A percentile compares a stretch with the other conserved stretches of the same genome.
phyloP scores from a whole-genome alignment of 2,888 invertebrate species.

The Apeira syringaria region DNA sequence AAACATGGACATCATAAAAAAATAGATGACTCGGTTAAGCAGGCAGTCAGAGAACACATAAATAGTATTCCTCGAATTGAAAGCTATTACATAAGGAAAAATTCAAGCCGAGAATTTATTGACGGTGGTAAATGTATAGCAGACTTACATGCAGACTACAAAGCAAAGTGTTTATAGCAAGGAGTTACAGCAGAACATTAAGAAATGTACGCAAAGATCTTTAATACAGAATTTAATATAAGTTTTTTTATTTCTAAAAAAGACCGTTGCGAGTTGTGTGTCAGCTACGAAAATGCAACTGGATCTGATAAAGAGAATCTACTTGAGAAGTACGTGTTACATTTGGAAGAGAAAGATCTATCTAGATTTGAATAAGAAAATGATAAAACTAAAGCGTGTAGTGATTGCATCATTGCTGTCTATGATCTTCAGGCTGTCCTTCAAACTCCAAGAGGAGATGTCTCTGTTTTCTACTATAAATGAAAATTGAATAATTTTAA shows the following conservation, averaged over 20 bases:
- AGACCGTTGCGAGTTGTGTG: conserved; percentile 11
- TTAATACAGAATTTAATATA: not conserved
- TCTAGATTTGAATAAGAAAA: not conserved
- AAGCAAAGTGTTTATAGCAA: not conserved
- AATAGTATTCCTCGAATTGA: not conserved
- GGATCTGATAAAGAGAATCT: conserved; percentile 4
- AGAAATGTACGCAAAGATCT: not conserved
- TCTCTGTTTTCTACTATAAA: conserved; percentile 17
- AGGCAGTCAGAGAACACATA: not conserved
- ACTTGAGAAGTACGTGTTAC: not conserved
- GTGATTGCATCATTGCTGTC: conserved; percentile 13
- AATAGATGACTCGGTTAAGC: not conserved
- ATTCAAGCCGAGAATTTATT: not conserved
- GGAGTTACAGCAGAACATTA: not conserved
- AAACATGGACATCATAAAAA: not conserved
- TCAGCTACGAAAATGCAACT: conserved; percentile 7
- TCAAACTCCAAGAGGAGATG: conserved; percentile 27
- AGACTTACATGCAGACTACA: not conserved
- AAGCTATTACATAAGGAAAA: not conserved
- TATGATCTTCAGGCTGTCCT: conserved; percentile 32
- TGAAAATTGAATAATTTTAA: not conserved
- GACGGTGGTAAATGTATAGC: not conserved
- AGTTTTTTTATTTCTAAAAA: conserved; percentile 1
- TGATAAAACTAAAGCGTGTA: not conserved
- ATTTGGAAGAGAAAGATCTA: not conserved